Evolutionary conservation across 2,113 vertebrate species (phyloP).

Genomic region (Calidris pugnax): DNA sequence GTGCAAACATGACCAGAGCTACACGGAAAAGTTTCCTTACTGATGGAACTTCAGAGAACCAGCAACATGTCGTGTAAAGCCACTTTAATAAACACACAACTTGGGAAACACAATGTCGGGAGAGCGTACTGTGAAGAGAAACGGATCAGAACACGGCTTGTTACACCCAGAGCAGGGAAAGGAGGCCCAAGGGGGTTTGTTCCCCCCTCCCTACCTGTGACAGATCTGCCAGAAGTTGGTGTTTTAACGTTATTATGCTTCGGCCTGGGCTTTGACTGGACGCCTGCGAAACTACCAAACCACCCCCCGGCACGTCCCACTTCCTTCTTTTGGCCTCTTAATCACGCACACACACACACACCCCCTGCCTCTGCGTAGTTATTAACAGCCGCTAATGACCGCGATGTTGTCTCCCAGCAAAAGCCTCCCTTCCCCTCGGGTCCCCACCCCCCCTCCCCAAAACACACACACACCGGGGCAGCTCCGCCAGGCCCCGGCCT

Average conservation of each 20-base stretch:
- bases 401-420: neutral
- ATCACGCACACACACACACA: neutral
- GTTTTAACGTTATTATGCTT: neutral
- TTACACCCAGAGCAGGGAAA: neutral
- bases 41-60: neutral
- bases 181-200: neutral
- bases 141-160: rapidly evolving
- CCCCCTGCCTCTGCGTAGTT: neutral
- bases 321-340: neutral
- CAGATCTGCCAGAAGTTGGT: neutral
- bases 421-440: neutral
- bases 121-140: neutral
- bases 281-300: neutral
- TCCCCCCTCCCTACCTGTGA: neutral
- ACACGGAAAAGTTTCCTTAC: neutral
- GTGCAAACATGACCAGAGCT: neutral
- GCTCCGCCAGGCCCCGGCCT: neutral
- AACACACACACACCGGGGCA: neutral
- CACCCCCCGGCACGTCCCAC: neutral
- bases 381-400: neutral
- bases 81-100: neutral
- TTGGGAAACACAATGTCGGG: rapidly evolving
- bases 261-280: neutral
- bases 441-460: neutral
- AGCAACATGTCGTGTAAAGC: neutral